Evolutionary conservation across 2,888 invertebrate genomes (phyloP), one percentile per base, ranked within the genome.

Genomic region (Hydrotaea diabolus): DNA sequence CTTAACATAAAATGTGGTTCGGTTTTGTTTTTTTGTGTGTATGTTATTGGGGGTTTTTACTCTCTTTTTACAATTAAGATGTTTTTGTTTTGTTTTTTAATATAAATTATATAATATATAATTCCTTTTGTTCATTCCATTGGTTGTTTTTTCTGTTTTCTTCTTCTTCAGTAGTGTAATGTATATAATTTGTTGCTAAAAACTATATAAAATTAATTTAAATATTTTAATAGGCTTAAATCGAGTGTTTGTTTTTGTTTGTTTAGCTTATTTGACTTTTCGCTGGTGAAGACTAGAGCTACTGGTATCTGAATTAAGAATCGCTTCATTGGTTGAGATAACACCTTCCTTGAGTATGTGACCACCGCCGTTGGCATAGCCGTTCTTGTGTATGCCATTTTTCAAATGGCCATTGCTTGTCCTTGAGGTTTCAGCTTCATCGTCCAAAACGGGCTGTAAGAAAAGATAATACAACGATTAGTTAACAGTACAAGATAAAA

Each of bases 391-490:
- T 80, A 76, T 86, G 80, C 93, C 92, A 77, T 91, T 91, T 23
- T 86, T 69, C 84, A 87, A 73, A 75, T 87, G 91, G 21, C 90
- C 91, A 57, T 92, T 89, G 43, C 84, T 80, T 66, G 83, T 82
- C 39, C 46, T 59, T 71, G 55, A 78, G 87, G 88, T 81, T 72
- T 90, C 89, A 46, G 89, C 89, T 69, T 93, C 93, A 80, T 93
- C 93, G 39, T 94, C 95, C 90, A 95, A 90, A n/a, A 96, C 94
- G 86, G 96, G 95, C 96, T 96, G 93, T 0, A 93, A 82, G 8
- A 31, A 57, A n/a, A 19, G 2, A 46, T 49, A 7, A 31, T 31
- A 31, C 31, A 31, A n/a, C 7, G 31, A 31, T 31, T 31, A 31
- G 31, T 2, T 7, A 31, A n/a, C n/a, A n/a, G n/a, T n/a, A n/a